These are phyloP conservation scores for Hassar affinis DNA, from an alignment of 2,113 vertebrate species.

Conservation along the genomic window DNA sequence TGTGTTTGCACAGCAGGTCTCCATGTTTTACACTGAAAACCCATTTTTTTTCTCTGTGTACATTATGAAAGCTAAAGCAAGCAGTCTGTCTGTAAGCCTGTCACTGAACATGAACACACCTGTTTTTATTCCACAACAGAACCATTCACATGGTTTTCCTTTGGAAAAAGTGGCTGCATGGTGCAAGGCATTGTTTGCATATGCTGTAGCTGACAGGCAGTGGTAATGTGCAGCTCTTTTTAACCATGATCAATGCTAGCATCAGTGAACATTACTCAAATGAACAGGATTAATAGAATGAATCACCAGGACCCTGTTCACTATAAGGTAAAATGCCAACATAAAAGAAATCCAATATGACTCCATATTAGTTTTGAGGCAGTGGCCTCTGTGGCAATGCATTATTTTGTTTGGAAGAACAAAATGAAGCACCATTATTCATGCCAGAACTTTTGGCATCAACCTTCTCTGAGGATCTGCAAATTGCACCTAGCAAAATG, in stretches of 20 bases:
- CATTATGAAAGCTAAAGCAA: constrained; percentile 7
- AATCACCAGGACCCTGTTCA: background rate
- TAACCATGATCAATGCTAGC: constrained; percentile 2
- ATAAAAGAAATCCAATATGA: constrained; percentile 15
- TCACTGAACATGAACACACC: background rate
- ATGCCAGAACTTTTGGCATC: background rate
- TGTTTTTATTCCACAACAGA: background rate
- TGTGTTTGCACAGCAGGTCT: constrained; percentile 24
- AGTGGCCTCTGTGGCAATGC: background rate
- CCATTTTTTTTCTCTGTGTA: background rate
- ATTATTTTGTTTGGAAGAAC: constrained; percentile 2
- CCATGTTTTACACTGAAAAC: constrained; percentile 18
- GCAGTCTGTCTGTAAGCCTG: background rate
- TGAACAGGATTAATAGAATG: constrained; percentile 2
- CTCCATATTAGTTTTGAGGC: background rate
- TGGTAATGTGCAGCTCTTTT: background rate
- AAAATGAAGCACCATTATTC: background rate
- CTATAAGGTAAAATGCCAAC: background rate
- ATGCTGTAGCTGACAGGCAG: background rate
- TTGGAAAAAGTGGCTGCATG: background rate
- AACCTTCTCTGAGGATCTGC: background rate
- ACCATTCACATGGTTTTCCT: background rate
- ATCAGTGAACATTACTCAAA: background rate
- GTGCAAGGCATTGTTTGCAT: background rate
- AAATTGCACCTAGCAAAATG: background rate